Base-by-base conservation (phyloP, 1,140 invertebrate species). In the Drosophila parvula region DNA sequence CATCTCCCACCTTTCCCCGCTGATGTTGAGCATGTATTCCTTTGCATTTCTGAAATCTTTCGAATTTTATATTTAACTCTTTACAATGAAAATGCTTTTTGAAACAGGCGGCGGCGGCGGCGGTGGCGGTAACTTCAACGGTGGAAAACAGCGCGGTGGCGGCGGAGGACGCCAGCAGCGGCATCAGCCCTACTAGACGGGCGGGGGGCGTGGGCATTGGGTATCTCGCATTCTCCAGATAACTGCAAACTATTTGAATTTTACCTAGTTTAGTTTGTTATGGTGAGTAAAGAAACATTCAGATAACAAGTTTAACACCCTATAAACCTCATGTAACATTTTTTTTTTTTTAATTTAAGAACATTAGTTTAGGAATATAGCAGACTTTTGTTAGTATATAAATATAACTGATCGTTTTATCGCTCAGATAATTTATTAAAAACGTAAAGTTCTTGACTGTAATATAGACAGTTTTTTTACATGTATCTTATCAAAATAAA, bases 171-270 rank as follows among this genome's bases (percentile, higher is more conserved):
- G 92, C 47, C 92, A 92, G 62, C 91, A 92, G 22, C 85, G 92
- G 68, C 92, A 93, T 82, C 91, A 92, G 75, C 92, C 92, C 63
- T 93, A 92, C 51, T 92, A 92, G 80, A 14, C 8, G 57, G 70
- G 56, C 40, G 8, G 53, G 55, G 55, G 55, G 34, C 53, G 64
- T 55, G 45, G 48, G 51, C 67, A 76, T 59, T 71, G 69, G 69
- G 65, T 59, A 73, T 56, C 48, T 56, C 73, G 67, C 73, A 71
- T 74, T 86, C 69, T 82, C 69, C 79, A 71, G 81, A 90, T 78
- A 83, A 90, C 63, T 77, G 75, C 88, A 90, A 88, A 89, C 85
- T 86, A 90, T 84, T 88, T 90, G 79, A 90, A 88, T 89, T 89
- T 90, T 79, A 81, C 79, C 74, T 90, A 90, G 82, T 85, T 89